phyloP scores from a whole-genome alignment of 1,140 invertebrate species.

The Heliothis virescens region DNA sequence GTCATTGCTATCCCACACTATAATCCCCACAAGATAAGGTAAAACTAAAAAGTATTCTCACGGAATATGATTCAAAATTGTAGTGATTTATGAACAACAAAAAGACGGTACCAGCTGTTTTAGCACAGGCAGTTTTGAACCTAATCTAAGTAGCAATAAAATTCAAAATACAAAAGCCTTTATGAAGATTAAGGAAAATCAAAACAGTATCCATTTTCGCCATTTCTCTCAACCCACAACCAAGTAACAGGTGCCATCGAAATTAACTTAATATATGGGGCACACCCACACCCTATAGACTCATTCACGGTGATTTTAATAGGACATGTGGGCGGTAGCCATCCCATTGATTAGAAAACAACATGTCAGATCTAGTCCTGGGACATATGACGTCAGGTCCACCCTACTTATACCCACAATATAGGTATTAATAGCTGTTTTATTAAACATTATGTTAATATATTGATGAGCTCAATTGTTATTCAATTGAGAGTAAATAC shows the following conservation, averaged over 20 bases:
- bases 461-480: constrained; percentile 17
- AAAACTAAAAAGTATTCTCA: no score
- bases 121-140: background rate
- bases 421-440: constrained; percentile 27
- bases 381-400: constrained; percentile 1
- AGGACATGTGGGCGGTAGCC: background rate
- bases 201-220: background rate
- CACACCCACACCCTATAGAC: background rate
- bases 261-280: background rate
- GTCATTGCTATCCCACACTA: no score
- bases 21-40: no score
- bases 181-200: background rate
- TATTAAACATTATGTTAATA: constrained; percentile 27
- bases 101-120: no score
- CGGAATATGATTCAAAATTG: no score
- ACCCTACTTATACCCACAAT: background rate
- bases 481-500: constrained; percentile 21
- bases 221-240: background rate
- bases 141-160: background rate
- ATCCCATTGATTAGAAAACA: constrained; percentile 22
- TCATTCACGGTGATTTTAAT: constrained; percentile 23
- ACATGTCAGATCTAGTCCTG: constrained; percentile 8
- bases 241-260: background rate
- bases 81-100: no score
- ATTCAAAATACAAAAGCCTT: no score